phyloP scores from a whole-genome alignment of 1,140 invertebrate genomes.

The Drosophila bifasciata region DNA sequence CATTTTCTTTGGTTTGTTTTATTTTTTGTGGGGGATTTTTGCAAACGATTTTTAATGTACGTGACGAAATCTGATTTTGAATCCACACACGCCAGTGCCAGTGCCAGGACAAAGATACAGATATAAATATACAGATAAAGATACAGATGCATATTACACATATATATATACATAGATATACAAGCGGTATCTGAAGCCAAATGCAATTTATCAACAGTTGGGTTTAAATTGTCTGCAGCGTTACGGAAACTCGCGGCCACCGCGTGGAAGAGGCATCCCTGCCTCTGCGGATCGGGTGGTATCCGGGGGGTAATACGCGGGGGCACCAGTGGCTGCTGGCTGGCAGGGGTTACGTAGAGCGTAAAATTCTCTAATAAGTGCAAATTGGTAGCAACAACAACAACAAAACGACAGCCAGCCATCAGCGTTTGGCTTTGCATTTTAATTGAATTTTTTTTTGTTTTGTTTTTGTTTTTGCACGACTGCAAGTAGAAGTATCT shows the following conservation, averaged over 20 bases:
- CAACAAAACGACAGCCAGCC: slow-evolving; percentile 9
- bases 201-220: slow-evolving; percentile 81
- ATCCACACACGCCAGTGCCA: slow-evolving; percentile 45
- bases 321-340: neutral
- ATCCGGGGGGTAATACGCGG: neutral
- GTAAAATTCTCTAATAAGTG: slow-evolving; percentile 75
- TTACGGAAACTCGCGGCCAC: slow-evolving; percentile 62
- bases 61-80: slow-evolving; percentile 79
- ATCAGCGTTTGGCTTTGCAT: slow-evolving; percentile 47
- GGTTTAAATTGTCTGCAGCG: slow-evolving; percentile 79
- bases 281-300: neutral
- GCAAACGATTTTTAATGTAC: slow-evolving; percentile 77
- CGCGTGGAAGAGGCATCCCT: slow-evolving; percentile 57
- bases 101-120: slow-evolving; percentile 2
- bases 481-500: slow-evolving; percentile 52
- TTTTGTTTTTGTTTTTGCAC: slow-evolving; percentile 6
- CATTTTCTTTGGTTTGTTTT: neutral
- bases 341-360: slow-evolving; percentile 29
- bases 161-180: too few species aligned
- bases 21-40: slow-evolving; percentile 27
- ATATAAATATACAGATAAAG: slow-evolving; percentile 18
- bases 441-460: slow-evolving; percentile 49
- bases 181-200: slow-evolving; percentile 70
- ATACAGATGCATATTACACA: slow-evolving; percentile 25
- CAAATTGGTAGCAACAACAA: slow-evolving; percentile 59